A percentile compares a stretch with the other conserved stretches of the same genome.
Evolutionary conservation across 2,113 vertebrate species (phyloP).

Genomic region (Mastomys coucha): DNA sequence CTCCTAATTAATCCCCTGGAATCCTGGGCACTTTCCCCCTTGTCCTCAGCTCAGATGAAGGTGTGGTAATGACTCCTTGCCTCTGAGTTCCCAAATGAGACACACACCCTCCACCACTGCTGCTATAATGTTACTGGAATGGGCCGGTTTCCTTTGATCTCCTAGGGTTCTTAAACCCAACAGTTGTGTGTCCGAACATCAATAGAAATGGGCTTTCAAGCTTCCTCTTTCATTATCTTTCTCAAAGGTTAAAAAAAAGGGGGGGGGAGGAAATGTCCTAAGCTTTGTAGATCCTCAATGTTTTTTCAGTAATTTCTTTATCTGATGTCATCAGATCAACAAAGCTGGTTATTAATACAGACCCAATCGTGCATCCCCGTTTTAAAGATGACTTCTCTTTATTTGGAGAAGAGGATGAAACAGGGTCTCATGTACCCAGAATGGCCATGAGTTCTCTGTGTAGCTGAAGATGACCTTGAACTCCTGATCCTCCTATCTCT

Average conservation of each 20-base stretch:
- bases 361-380: background rate
- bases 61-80: constrained; percentile 90
- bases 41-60: constrained; percentile 85
- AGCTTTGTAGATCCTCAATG: constrained; percentile 86
- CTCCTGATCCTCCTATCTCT: background rate
- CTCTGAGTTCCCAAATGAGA: constrained; percentile 92
- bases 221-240: constrained; percentile 97
- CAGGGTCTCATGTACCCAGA: background rate
- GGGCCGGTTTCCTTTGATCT: constrained; percentile 95
- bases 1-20: constrained; percentile 90
- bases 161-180: constrained; percentile 93
- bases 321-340: constrained; percentile 90
- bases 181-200: constrained; percentile 96
- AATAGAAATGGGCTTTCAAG: constrained; percentile 92
- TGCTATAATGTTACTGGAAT: constrained; percentile 92
- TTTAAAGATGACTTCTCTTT: background rate
- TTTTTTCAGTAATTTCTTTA: constrained; percentile 90
- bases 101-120: constrained; percentile 87
- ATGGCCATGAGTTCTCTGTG: background rate
- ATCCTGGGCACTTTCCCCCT: constrained; percentile 90
- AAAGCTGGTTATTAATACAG: constrained; percentile 83
- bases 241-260: constrained; percentile 88
- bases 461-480: background rate
- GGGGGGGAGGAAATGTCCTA: constrained; percentile 81
- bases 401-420: background rate